phyloP scores from a whole-genome alignment of 30 jellyfish, hydroid and myxozoan species.

The Aurelia coerulea region DNA sequence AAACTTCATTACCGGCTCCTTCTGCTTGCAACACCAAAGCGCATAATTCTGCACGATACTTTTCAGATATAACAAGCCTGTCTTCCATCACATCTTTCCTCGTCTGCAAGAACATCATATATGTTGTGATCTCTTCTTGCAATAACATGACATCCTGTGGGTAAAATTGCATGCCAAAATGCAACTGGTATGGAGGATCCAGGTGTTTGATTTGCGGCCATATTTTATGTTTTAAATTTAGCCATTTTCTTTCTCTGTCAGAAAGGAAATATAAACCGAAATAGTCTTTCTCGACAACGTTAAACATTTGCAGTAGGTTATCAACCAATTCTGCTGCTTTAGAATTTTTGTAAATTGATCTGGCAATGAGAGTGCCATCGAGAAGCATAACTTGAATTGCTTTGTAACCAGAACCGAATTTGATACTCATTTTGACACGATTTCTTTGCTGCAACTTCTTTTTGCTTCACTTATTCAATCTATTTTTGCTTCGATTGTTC shows the following conservation, averaged over 20 bases:
- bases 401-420: slow-evolving; percentile 73
- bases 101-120: slow-evolving; percentile 85
- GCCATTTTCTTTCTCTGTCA: slow-evolving; percentile 82
- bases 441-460: too few relatives aligned
- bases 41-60: slow-evolving; percentile 80
- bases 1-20: slow-evolving; percentile 72
- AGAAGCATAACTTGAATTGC: slow-evolving; percentile 82
- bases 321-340: slow-evolving; percentile 80
- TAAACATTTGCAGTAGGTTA: slow-evolving; percentile 77
- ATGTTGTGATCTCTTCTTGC: slow-evolving; percentile 90
- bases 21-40: slow-evolving; percentile 90
- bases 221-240: slow-evolving; percentile 54
- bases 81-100: slow-evolving; percentile 83
- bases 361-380: slow-evolving; percentile 84
- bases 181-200: slow-evolving; percentile 88
- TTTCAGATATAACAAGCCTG: slow-evolving; percentile 66
- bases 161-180: slow-evolving; percentile 87
- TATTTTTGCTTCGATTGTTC: too few relatives aligned
- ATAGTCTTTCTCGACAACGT: slow-evolving; percentile 90
- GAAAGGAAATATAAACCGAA: slow-evolving; percentile 81
- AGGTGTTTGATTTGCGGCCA: slow-evolving; percentile 92
- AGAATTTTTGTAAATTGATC: slow-evolving; percentile 75
- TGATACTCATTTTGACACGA: background rate
- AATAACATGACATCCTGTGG: slow-evolving; percentile 78
- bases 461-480: too few relatives aligned